A percentile compares a stretch with the other conserved stretches of the same genome.
phyloP scores from a whole-genome alignment of 35 echinoderm and acorn worm genomes.

The Ophioderma brevispina region DNA sequence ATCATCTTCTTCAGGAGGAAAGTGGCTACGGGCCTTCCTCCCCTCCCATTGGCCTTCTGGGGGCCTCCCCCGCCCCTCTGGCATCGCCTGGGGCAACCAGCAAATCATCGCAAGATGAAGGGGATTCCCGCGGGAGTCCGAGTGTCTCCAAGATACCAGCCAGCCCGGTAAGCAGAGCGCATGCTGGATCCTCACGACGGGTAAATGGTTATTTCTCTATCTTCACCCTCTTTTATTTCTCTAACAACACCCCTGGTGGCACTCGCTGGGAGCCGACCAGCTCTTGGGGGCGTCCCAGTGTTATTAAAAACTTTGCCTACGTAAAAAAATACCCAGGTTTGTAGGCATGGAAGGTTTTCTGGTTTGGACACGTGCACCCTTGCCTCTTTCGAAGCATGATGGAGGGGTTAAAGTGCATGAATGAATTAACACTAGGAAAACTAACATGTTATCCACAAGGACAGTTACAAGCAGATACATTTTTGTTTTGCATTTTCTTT shows the following conservation, averaged over 20 bases:
- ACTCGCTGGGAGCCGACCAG: neutral
- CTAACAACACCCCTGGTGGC: neutral
- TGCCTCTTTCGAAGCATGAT: neutral
- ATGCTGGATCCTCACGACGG: slow-evolving; percentile 2
- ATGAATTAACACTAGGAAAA: neutral
- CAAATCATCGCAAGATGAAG: slow-evolving; percentile 88
- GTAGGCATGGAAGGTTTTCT: neutral
- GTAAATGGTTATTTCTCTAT: slow-evolving; percentile 14
- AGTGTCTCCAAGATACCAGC: slow-evolving; percentile 28
- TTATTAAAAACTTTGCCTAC: neutral
- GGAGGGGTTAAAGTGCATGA: slow-evolving; percentile 7
- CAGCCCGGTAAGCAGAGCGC: slow-evolving; percentile 32
- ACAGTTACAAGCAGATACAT: neutral
- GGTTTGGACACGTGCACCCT: neutral
- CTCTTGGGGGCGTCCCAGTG: neutral
- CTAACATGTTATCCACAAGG: neutral
- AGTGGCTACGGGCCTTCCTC: slow-evolving; percentile 39
- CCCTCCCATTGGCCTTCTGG: slow-evolving; percentile 45
- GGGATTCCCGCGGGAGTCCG: slow-evolving; percentile 62
- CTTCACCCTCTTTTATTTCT: neutral
- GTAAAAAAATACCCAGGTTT: neutral
- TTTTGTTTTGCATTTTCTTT: neutral
- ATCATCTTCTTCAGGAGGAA: neutral
- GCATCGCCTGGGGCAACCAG: slow-evolving; percentile 86
- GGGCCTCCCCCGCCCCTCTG: slow-evolving; percentile 69